Evolutionary conservation across 2,113 vertebrate species (phyloP).

Genomic region (Microtus montanus): DNA sequence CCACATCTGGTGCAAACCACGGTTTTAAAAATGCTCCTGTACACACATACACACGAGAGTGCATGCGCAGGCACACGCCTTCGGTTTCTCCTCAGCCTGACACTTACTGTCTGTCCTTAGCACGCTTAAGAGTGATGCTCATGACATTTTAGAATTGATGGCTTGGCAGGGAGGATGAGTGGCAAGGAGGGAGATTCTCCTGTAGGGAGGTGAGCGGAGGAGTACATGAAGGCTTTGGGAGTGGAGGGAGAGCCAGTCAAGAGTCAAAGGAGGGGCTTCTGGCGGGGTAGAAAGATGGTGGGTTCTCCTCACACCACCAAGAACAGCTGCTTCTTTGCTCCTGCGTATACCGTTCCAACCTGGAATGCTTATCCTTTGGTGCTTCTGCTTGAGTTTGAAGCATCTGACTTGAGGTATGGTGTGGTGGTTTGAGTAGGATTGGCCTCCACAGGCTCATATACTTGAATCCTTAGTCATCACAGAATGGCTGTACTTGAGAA

Average conservation of each 20-base stretch:
- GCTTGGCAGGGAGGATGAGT: background rate
- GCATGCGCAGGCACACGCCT: accelerated
- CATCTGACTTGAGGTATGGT: background rate
- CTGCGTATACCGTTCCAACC: background rate
- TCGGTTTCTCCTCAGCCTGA: background rate
- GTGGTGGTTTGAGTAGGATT: background rate
- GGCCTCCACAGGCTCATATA: background rate
- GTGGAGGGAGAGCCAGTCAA: background rate
- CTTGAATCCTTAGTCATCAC: background rate
- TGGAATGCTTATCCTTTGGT: background rate
- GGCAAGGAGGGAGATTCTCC: background rate
- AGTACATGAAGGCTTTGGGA: background rate
- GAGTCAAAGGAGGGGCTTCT: background rate
- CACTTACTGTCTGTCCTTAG: background rate
- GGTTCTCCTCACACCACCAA: accelerated
- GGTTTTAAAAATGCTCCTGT: background rate
- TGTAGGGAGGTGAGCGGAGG: background rate
- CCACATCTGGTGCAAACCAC: background rate
- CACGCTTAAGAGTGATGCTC: background rate
- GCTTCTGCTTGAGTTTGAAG: background rate
- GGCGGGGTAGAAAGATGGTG: background rate
- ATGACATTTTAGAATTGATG: background rate
- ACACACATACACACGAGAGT: background rate
- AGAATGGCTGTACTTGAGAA: background rate
- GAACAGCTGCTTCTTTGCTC: background rate